Base-by-base conservation (phyloP, 1,140 invertebrate species). In the Drosophila setifemur region DNA sequence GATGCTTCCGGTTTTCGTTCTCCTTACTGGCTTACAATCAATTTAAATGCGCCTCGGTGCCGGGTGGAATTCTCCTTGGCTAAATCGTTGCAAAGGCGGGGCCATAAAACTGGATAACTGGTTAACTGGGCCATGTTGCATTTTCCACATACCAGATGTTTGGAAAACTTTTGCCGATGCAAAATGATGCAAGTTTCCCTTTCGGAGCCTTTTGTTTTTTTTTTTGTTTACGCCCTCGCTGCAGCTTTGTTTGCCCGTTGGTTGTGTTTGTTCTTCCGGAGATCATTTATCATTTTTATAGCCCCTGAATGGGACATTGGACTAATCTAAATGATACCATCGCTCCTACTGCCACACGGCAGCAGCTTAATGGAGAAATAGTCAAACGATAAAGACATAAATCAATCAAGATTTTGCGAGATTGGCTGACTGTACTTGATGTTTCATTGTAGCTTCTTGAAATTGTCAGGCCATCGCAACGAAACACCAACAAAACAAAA, bases 41-140 rank as follows among this genome's bases (percentile, higher is more conserved):
- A 85, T 85, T 85, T 85, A 85, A 85, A 85, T 85, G 81, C 61
- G 79, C 79, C 81, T 77, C 60, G 68, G 79, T 85, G 79, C 79
- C 86, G 86, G 86, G 81, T 86, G 70, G 60, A 77, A 67, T 53
- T 68, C 73, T 60, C 60, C 40, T 72, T 70, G 60, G 47, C 79
- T 52, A 79, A 79, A 85, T 83, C 79, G 79, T 58, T 74, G 18
- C 40, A 31, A 52, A 55, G 26, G 37, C 31, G 37, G 39, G 37
- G 39, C 47, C 67, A 61, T 71, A 72, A 72, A 71, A 72, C 40
- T 28, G 57, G 68, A 72, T 70, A 72, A 72, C 40, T 28, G 57
- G 68, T 72, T 70, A 72, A 72, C 68, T 63, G 68, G 54, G 68
- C 69, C 67, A 64, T 70, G 26, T 43, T 49, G 63, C 43, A 55